Evolutionary conservation across 92 coral and sea anemone genomes (phyloP).

Genomic region (Nematostella vectensis): DNA sequence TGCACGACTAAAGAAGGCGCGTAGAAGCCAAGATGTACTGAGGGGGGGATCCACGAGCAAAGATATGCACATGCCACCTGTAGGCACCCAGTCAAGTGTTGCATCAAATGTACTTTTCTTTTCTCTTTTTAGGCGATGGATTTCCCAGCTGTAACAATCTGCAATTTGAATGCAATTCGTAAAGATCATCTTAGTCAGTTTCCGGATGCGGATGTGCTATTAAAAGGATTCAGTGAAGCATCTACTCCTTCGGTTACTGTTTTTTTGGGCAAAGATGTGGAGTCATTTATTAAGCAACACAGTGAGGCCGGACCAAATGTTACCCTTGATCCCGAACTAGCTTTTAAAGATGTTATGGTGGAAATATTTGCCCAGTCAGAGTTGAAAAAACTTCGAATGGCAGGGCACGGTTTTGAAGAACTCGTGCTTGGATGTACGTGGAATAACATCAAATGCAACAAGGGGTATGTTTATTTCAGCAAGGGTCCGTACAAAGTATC

Average conservation of each 20-base stretch:
- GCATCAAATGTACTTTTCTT: too few species aligned
- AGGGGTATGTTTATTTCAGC: constrained; percentile 56
- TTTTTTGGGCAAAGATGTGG: constrained; percentile 1
- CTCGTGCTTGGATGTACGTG: constrained; percentile 64
- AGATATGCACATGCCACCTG: too few species aligned
- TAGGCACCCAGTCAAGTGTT: too few species aligned
- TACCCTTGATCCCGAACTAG: constrained; percentile 31
- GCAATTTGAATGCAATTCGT: constrained; percentile 77
- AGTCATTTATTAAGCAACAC: constrained; percentile 7
- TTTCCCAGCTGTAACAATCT: constrained; percentile 86
- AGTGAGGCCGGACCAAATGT: constrained; percentile 14
- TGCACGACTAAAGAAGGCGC: too few species aligned
- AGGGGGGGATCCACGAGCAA: too few species aligned
- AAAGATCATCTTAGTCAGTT: constrained; percentile 17
- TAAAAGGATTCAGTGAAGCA: constrained; percentile 1
- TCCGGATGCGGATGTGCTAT: constrained; percentile 8
- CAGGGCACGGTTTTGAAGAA: constrained; percentile 66
- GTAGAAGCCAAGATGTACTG: too few species aligned
- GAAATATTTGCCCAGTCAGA: constrained; percentile 19
- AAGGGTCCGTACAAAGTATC: constrained; percentile 51
- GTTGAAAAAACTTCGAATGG: constrained; percentile 16
- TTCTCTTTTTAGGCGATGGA: constrained; percentile 31
- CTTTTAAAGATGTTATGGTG: constrained; percentile 49
- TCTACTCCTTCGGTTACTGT: not conserved
- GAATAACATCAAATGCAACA: constrained; percentile 60